Conservation (phyloP, 2,113 vertebrate genomes). For the Eptatretus burgeri region DNA sequence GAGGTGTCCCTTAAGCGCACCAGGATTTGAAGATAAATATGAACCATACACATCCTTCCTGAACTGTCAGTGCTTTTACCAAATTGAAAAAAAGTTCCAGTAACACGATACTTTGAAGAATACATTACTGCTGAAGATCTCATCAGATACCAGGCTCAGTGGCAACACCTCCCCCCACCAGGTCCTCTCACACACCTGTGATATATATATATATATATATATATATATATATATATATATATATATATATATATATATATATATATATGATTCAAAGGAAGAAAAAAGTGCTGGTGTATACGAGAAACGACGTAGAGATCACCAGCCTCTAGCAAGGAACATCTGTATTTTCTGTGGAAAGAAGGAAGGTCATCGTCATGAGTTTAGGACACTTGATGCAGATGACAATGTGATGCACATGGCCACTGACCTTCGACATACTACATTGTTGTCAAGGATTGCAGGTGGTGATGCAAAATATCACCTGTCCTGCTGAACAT, state of each 20-base stretch:
- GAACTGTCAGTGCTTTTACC: slow-evolving; percentile 1
- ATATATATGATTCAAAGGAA: background rate
- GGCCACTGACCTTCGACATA: no score
- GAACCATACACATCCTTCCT: background rate
- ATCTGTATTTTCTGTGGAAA: slow-evolving; percentile 5
- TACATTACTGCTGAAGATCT: background rate
- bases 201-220: no score
- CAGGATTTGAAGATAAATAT: background rate
- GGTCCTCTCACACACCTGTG: no score
- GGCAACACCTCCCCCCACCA: no score
- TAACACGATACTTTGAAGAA: background rate
- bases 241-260: no score
- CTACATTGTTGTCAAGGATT: background rate
- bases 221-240: no score
- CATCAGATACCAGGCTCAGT: background rate
- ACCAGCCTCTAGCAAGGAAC: background rate
- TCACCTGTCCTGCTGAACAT: background rate
- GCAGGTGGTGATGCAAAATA: background rate
- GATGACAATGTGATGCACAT: background rate
- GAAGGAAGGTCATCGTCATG: background rate
- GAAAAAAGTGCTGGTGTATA: no score
- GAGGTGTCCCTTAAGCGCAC: background rate
- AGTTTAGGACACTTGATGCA: background rate
- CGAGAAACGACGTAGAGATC: background rate
- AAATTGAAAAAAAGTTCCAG: background rate